Evolutionary conservation across 1,140 invertebrate genomes (phyloP).

Genomic region (Drosophila saltans): DNA sequence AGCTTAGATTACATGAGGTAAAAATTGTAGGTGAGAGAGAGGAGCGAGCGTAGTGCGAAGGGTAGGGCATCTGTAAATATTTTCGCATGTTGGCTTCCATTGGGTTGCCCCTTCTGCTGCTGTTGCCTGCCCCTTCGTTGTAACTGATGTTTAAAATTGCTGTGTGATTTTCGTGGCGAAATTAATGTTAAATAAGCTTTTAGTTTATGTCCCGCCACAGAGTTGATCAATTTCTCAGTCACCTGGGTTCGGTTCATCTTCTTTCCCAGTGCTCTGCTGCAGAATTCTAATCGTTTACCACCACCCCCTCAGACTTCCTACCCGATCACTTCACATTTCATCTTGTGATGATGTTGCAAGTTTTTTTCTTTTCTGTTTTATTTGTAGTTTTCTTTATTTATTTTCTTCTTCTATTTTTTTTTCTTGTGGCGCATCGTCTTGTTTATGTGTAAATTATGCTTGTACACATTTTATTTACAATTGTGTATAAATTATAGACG

Average conservation of each 20-base stretch:
- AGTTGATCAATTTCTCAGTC: conserved; percentile 81
- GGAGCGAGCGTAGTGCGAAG: not conserved
- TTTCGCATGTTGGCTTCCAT: conserved; percentile 69
- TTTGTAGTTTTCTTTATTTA: conserved; percentile 15
- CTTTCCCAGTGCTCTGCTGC: conserved; percentile 20
- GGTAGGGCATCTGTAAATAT: conserved; percentile 27
- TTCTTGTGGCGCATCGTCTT: conserved; percentile 51
- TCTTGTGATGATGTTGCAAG: conserved; percentile 56
- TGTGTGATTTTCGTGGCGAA: conserved; percentile 81
- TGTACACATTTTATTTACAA: conserved; percentile 80
- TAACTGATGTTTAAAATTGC: conserved; percentile 80
- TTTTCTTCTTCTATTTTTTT: conserved; percentile 1
- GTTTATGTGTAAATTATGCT: conserved; percentile 82
- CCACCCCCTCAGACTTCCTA: conserved; percentile 26
- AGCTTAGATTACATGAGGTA: conserved; percentile 74
- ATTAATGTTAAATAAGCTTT: conserved; percentile 82
- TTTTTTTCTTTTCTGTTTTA: conserved; percentile 25
- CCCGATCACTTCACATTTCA: not conserved
- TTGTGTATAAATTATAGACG: conserved; percentile 80
- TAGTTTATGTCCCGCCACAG: conserved; percentile 80
- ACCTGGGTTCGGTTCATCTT: conserved; percentile 61
- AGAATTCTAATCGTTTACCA: conserved; percentile 39
- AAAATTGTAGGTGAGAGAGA: conserved; percentile 37
- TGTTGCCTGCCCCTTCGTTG: conserved; percentile 26
- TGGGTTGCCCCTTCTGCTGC: conserved; percentile 18